Conservation (phyloP, 2,888 invertebrate genomes). For the Scaptomyza cyrtandrae region DNA sequence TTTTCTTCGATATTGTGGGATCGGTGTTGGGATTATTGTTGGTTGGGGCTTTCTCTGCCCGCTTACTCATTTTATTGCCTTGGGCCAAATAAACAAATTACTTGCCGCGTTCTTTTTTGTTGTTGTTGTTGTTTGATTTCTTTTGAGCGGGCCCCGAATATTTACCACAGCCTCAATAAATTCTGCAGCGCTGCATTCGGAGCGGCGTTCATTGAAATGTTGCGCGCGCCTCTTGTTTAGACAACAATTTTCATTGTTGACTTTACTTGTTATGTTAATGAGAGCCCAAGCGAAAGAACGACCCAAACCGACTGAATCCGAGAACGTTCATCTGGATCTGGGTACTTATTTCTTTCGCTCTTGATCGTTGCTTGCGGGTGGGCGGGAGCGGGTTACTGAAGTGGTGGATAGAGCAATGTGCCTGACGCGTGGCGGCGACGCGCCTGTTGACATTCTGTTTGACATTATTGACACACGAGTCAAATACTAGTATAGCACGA, state of each 20-base stretch:
- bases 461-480: conserved; percentile 79
- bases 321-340: conserved; percentile 33
- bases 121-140: conserved; percentile 63
- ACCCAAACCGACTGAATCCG: conserved; percentile 17
- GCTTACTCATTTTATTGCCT: conserved; percentile 76
- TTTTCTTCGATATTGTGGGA: conserved; percentile 18
- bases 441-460: conserved; percentile 74
- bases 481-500: conserved; percentile 33
- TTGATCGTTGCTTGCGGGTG: conserved; percentile 47
- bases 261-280: conserved; percentile 80
- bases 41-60: conserved; percentile 59
- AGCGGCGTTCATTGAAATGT: conserved; percentile 70
- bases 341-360: background rate
- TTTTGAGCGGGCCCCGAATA: conserved; percentile 78
- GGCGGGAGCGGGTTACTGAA: background rate
- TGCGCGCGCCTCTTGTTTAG: conserved; percentile 76
- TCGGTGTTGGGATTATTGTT: conserved; percentile 8
- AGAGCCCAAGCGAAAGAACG: conserved; percentile 43
- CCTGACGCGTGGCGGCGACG: conserved; percentile 73
- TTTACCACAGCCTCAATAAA: conserved; percentile 77
- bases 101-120: conserved; percentile 51
- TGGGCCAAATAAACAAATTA: conserved; percentile 77
- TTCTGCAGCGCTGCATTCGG: conserved; percentile 67
- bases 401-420: conserved; percentile 36
- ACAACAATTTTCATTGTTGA: conserved; percentile 79